Evolutionary conservation across 2,797 vertebrate genomes (phyloP), one percentile per base, ranked within the genome.

Genomic region (Tapera naevia): DNA sequence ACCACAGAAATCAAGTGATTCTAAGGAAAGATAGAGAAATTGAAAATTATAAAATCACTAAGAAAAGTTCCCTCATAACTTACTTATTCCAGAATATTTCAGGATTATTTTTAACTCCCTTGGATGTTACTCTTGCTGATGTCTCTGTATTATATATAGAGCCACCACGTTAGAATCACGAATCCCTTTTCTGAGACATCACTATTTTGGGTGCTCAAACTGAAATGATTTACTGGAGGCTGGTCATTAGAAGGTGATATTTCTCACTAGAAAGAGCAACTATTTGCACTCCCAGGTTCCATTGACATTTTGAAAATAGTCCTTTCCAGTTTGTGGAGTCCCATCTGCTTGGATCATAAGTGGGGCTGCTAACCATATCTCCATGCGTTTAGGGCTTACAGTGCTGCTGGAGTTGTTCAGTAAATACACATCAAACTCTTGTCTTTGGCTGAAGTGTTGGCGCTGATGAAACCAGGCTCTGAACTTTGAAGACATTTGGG

Each of bases 41-140:
- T 37, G 45, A 70, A 89, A 67, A 72, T 60, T 67, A 88, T 21
- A 66, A 88, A 91, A 39, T 22, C 14, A 7, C 60, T 24, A 66
- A 43, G n/a, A 91, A 57, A 65, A 76, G 7, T 92, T 88, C 16
- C 30, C 5, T 88, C 9, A 27, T 66, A 92, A 81, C 18, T 76
- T 15, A 53, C 84, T 80, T 92, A 33, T 91, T 95, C 56, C 58
- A 70, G 70, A 83, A 69, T 89, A 78, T 86, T 86, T 86, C 25
- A 66, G 51, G 53, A 84, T 75, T 89, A 91, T 89, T 92, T 96
- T 95, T 79, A 92, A 48, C 30, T 91, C n/a, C 13, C 13, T 84
- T 90, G 51, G 24, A 23, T 93, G 37, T 67, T 90, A 60, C 32
- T 81, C 22, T 65, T 91, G 74, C 54, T 75, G 39, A 64, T 89